Conservation (phyloP, 2,113 vertebrate species). For the Lasiurus borealis region DNA sequence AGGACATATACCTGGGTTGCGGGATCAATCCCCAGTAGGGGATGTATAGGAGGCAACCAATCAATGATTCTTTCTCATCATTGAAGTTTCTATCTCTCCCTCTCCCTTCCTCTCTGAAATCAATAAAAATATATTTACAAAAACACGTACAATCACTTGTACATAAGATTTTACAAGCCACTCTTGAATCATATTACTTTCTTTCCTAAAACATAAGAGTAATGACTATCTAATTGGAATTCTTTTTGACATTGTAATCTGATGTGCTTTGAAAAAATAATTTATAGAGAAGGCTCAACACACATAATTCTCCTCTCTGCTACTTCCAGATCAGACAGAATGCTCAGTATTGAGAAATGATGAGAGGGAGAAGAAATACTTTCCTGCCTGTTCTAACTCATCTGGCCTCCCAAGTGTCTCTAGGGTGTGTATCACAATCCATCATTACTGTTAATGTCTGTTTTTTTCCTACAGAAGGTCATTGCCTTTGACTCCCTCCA, state of each 20-base stretch:
- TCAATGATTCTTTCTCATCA: too few species aligned
- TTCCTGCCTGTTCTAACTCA: constrained; percentile 38
- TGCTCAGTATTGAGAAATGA: neutral
- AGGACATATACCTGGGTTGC: too few species aligned
- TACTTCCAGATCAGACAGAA: constrained; percentile 37
- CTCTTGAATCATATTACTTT: neutral
- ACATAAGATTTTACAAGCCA: neutral
- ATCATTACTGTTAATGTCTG: constrained; percentile 36
- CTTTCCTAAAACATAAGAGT: neutral
- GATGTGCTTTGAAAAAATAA: neutral
- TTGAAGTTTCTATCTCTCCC: too few species aligned
- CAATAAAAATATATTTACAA: neutral
- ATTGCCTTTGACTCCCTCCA: constrained; percentile 44
- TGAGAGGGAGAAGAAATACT: constrained; percentile 25
- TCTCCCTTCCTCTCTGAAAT: too few species aligned
- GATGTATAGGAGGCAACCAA: too few species aligned
- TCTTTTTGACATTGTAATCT: neutral
- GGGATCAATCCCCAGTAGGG: too few species aligned
- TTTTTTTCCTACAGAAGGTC: constrained; percentile 59
- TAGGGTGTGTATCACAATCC: neutral
- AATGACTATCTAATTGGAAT: neutral
- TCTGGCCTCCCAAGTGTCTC: constrained; percentile 29
- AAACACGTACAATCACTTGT: neutral
- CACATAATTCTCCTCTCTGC: neutral
- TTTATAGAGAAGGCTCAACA: neutral